Conservation (phyloP, 2,797 vertebrate species). For the Pangasius larnaudii region DNA sequence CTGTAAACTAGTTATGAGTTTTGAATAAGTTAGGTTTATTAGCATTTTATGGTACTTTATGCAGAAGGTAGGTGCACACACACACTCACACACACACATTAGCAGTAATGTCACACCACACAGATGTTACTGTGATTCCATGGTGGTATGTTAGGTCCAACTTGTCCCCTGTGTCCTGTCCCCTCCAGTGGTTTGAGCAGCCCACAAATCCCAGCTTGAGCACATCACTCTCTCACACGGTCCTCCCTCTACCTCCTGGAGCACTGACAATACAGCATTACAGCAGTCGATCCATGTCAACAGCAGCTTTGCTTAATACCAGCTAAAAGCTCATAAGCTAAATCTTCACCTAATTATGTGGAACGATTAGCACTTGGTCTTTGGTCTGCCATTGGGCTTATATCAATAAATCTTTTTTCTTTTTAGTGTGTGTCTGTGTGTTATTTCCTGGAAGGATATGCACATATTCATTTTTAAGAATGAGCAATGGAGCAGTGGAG, state of each 20-base stretch:
- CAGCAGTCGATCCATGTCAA: conserved; percentile 88
- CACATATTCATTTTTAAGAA: neutral
- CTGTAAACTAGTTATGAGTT: neutral
- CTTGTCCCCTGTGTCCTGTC: conserved; percentile 59
- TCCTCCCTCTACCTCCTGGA: conserved; percentile 81
- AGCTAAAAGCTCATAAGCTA: conserved; percentile 86
- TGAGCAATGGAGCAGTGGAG: neutral
- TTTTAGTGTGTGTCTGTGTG: conserved; percentile 42
- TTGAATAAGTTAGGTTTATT: conserved; percentile 15
- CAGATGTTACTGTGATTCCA: conserved; percentile 40
- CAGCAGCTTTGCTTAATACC: conserved; percentile 88
- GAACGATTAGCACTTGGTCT: conserved; percentile 81
- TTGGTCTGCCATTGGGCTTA: conserved; percentile 74
- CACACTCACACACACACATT: neutral
- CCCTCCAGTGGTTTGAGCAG: conserved; percentile 72
- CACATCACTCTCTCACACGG: conserved; percentile 68
- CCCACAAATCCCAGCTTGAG: conserved; percentile 80
- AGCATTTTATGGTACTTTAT: neutral
- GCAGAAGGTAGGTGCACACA: neutral
- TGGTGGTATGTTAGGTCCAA: conserved; percentile 62
- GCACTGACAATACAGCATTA: conserved; percentile 86
- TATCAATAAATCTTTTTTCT: conserved; percentile 68
- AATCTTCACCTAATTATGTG: conserved; percentile 88
- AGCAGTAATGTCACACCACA: conserved; percentile 43
- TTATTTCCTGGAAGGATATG: conserved; percentile 58